Conservation (phyloP, 2,797 vertebrate genomes). For the Enteromius radiatus region DNA sequence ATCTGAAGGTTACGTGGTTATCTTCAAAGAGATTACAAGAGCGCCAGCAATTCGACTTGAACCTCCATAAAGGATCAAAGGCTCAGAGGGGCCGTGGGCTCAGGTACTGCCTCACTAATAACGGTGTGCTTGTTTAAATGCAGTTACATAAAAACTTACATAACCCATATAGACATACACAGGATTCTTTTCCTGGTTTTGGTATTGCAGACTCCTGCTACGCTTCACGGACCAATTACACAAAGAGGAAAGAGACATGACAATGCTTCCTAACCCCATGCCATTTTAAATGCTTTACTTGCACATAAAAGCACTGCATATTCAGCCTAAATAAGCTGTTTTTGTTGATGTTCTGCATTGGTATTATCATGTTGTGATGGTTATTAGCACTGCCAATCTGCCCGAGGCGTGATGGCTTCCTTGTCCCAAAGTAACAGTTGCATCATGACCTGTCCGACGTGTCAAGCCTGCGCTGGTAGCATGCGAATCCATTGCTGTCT, state of each 20-base stretch:
- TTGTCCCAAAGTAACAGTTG: constrained; percentile 6
- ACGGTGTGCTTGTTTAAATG: constrained; percentile 38
- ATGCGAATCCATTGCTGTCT: not conserved
- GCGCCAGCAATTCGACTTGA: constrained; percentile 47
- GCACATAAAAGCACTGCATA: not conserved
- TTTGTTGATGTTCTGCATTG: not conserved
- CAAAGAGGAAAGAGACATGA: not conserved
- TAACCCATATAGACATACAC: constrained; percentile 25
- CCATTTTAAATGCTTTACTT: not conserved
- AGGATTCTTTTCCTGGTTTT: constrained; percentile 20
- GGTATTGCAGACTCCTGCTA: not conserved
- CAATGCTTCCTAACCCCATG: not conserved
- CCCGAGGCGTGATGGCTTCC: not conserved
- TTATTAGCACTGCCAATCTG: constrained; percentile 21
- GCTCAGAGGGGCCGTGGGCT: constrained; percentile 29
- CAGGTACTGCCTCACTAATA: constrained; percentile 44
- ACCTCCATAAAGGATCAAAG: constrained; percentile 58
- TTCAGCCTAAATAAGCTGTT: not conserved
- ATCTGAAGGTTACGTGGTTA: constrained; percentile 50
- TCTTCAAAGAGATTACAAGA: constrained; percentile 58
- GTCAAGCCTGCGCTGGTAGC: not conserved
- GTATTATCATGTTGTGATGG: not conserved
- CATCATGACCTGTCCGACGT: constrained; percentile 16
- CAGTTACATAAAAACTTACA: constrained; percentile 49
- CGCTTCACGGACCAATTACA: constrained; percentile 26